These are phyloP conservation scores for Macquaria australasica DNA, from an alignment of 2,113 vertebrate genomes.

Conservation along the genomic window DNA sequence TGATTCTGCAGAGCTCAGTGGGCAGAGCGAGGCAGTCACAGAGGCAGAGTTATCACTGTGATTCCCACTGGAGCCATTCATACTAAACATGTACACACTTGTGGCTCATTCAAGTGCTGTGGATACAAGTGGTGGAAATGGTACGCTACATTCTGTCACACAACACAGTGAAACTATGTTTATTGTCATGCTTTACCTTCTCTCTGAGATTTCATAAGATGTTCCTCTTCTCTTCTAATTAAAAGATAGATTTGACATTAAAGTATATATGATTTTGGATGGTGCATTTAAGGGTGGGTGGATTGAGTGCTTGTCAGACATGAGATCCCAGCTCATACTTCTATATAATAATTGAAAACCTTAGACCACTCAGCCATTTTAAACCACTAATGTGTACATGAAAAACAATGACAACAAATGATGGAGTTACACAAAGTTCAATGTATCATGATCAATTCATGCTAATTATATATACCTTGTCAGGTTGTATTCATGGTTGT, in stretches of 20 bases:
- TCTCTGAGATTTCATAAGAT: background rate
- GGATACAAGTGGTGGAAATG: slow-evolving; percentile 38
- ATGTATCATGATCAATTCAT: background rate
- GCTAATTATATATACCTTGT: background rate
- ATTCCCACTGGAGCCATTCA: slow-evolving; percentile 40
- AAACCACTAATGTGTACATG: background rate
- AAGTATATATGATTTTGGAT: background rate
- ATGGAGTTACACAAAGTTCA: background rate
- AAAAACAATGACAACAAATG: background rate
- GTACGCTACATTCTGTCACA: background rate
- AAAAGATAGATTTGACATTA: background rate
- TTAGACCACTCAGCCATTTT: background rate
- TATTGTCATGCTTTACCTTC: background rate
- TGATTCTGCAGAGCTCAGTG: slow-evolving; percentile 34
- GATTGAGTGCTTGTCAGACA: background rate
- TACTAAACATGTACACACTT: slow-evolving; percentile 22
- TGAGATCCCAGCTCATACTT: background rate
- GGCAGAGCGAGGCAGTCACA: slow-evolving; percentile 22
- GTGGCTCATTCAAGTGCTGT: slow-evolving; percentile 14
- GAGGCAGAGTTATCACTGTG: slow-evolving; percentile 20
- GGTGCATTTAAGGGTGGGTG: background rate
- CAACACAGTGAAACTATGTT: background rate
- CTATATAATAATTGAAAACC: background rate
- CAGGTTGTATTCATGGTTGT: background rate
- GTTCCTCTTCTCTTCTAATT: slow-evolving; percentile 3